Evolutionary conservation across 2,113 vertebrate species (phyloP), one percentile per base, ranked within the genome.

Genomic region (Tamias sibiricus): DNA sequence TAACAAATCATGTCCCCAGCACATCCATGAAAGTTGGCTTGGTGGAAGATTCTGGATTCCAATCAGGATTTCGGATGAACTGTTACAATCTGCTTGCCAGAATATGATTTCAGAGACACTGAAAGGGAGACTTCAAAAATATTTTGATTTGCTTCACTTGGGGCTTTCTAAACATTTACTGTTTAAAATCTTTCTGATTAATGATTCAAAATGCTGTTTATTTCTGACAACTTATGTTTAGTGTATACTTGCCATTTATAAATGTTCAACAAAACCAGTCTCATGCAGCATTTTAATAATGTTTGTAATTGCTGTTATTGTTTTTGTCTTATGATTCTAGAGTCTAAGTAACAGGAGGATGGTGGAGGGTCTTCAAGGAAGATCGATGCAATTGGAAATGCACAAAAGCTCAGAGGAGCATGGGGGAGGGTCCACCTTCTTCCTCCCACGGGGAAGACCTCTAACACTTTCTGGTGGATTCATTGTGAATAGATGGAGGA

Each of bases 81-180:
- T 96, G 83, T 84, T 96, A 52, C 64, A 89, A 66, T 94, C 92
- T 96, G 87, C 82, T 95, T 97, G 92, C 85, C 95, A 95, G 93
- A 95, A 88, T 82, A 95, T 64, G 82, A 97, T 95, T 97, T 96
- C 30, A n/a, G 77, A 95, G 92, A 96, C 92, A 94, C 72, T 82
- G 82, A 97, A 92, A 88, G 30, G 74, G 86, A 96, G 93, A 95
- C 83, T 96, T 96, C 85, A 96, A 88, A 97, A 97, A 96, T 96
- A 98, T 97, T 97, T 97, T 97, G 97, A 97, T 97, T 95, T 96
- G 86, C 85, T 96, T 97, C 92, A 71, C 94, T 97, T 97, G 87
- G 91, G 96, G 64, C 71, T 97, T 97, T 97, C 94, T 97, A 97
- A 97, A 98, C 96, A 97, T 97, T 98, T 96, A 95, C 94, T 90